Percentiles rank a stretch among this genome's conserved stretches.
phyloP scores from a whole-genome alignment of 2,113 vertebrate species.

The Narcine bancroftii region DNA sequence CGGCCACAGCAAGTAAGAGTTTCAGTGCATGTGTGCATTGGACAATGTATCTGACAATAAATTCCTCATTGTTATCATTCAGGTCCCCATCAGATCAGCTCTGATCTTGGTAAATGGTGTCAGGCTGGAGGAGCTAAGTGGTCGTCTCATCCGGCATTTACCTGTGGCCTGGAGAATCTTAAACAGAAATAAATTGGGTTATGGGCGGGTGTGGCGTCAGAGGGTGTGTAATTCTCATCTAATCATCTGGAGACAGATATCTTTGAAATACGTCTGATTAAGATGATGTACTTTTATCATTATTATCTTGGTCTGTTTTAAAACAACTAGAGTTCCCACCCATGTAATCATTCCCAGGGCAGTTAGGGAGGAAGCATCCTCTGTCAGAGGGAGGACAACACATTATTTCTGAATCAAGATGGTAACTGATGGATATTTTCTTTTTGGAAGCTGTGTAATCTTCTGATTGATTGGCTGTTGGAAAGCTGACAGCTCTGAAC shows the following conservation, averaged over 20 bases:
- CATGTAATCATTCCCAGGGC: neutral
- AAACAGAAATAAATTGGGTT: neutral
- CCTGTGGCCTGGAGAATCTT: neutral
- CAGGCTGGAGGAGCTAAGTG: neutral
- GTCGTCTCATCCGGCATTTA: neutral
- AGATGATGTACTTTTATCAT: neutral
- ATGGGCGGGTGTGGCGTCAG: neutral
- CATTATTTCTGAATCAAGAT: neutral
- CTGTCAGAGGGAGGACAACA: neutral
- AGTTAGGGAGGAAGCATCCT: neutral
- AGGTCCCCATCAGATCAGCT: neutral
- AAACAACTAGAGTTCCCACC: neutral
- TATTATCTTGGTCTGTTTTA: neutral
- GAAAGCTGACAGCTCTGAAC: neutral
- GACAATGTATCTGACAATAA: too few relatives aligned
- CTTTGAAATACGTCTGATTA: neutral
- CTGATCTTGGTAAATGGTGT: neutral
- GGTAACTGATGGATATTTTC: neutral
- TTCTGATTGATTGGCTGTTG: neutral
- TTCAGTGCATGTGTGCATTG: too few relatives aligned
- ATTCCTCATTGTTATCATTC: too few relatives aligned
- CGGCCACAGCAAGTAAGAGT: too few relatives aligned
- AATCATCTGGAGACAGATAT: neutral
- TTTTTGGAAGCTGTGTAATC: neutral
- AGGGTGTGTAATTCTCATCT: neutral